Percentiles rank a stretch among this genome's conserved stretches.
These are phyloP conservation scores for Rafetus swinhoei DNA, from an alignment of 2,113 vertebrate species.

Conservation along the genomic window DNA sequence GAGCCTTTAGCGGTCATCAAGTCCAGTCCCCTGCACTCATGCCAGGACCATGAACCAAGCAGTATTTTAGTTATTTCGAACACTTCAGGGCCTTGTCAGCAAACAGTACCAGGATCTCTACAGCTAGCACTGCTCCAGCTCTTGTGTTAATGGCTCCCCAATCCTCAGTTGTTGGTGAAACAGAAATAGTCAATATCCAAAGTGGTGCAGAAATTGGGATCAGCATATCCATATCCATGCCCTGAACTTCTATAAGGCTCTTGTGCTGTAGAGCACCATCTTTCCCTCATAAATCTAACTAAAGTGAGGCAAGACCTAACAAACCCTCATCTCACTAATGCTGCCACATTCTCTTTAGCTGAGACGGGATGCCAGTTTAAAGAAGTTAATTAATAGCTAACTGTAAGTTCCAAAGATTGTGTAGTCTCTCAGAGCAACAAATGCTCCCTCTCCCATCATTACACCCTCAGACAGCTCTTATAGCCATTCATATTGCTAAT, in stretches of 20 bases:
- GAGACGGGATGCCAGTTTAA: background rate
- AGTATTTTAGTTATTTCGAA: background rate
- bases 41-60: background rate
- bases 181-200: background rate
- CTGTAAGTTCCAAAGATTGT: too few species aligned
- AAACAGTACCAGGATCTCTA: background rate
- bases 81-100: background rate
- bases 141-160: background rate
- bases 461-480: background rate
- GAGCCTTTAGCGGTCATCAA: too few species aligned
- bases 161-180: background rate
- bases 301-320: background rate
- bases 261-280: background rate
- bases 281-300: background rate
- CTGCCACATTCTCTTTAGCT: background rate
- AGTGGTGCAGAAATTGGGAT: background rate
- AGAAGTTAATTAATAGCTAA: too few species aligned
- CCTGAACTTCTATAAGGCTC: background rate
- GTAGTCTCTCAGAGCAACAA: too few species aligned
- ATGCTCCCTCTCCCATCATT: background rate
- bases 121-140: background rate
- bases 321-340: background rate
- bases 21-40: too few species aligned
- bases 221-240: background rate
- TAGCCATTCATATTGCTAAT: background rate